Conservation (phyloP, 2,113 vertebrate genomes). For the Tyrannus savana region DNA sequence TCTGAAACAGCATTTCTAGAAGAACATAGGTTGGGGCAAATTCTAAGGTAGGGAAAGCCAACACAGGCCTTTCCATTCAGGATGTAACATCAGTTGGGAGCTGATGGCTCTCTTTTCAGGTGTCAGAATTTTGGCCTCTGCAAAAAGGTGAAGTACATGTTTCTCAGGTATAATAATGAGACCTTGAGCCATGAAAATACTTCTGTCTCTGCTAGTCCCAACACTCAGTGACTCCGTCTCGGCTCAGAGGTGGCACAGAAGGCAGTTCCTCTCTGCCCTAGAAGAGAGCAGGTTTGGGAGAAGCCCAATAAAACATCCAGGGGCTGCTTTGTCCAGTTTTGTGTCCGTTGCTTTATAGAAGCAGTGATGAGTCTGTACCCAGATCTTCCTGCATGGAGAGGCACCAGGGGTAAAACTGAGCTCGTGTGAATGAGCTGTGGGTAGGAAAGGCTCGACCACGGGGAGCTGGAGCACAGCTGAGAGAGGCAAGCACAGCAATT, state of each 20-base stretch:
- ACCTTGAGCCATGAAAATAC: not conserved
- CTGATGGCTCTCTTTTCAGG: not conserved
- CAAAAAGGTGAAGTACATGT: not conserved
- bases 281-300: not conserved
- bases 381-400: not conserved
- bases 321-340: not conserved
- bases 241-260: not conserved
- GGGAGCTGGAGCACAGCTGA: not conserved
- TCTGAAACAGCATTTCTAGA: not conserved
- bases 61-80: not conserved
- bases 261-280: not conserved
- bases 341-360: not conserved
- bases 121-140: not conserved
- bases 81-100: not conserved
- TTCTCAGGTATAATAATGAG: not conserved
- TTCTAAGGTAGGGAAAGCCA: not conserved
- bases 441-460: not conserved
- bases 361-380: fast-evolving
- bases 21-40: not conserved
- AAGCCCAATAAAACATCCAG: not conserved
- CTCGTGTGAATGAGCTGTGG: fast-evolving
- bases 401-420: not conserved
- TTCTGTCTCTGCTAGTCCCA: not conserved
- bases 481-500: not conserved
- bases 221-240: not conserved